phyloP scores from a whole-genome alignment of 2,888 invertebrate species.

The Diarsia dahlii region DNA sequence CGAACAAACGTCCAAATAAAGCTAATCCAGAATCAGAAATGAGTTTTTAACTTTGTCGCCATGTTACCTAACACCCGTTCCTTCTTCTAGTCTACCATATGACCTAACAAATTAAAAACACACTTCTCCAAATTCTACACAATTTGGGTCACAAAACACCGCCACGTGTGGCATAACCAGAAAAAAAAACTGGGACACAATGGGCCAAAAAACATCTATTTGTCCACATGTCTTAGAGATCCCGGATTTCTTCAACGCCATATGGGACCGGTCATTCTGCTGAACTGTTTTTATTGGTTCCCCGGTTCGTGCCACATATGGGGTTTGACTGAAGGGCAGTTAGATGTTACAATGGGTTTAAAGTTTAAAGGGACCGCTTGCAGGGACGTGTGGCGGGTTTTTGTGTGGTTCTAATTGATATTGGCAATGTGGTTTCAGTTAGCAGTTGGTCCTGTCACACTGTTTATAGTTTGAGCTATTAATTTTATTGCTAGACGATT shows the following conservation, averaged over 20 bases:
- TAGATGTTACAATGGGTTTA: slow-evolving; percentile 50
- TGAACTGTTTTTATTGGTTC: slow-evolving; percentile 64
- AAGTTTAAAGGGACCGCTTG: slow-evolving; percentile 55
- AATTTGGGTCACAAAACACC: slow-evolving; percentile 53
- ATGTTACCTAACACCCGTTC: not conserved
- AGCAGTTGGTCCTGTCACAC: slow-evolving; percentile 25
- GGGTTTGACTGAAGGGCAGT: slow-evolving; percentile 53
- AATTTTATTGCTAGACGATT: not conserved
- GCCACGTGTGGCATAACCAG: slow-evolving; percentile 55
- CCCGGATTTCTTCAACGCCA: slow-evolving; percentile 64
- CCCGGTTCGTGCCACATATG: slow-evolving; percentile 73
- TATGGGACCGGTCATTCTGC: slow-evolving; percentile 71
- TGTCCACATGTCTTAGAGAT: slow-evolving; percentile 75
- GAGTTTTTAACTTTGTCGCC: not conserved
- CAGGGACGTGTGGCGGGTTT: slow-evolving; percentile 28
- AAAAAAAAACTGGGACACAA: slow-evolving; percentile 59
- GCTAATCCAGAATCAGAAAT: not conserved
- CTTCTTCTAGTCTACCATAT: not conserved
- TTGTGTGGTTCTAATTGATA: slow-evolving; percentile 53
- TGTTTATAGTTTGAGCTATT: slow-evolving; percentile 4
- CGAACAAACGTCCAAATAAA: not conserved
- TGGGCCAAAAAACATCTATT: slow-evolving; percentile 69
- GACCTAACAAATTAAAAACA: slow-evolving; percentile 25
- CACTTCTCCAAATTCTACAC: slow-evolving; percentile 16
- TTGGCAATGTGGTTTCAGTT: slow-evolving; percentile 25